Evolutionary conservation across 2,797 vertebrate genomes (phyloP).

Genomic region (Hoplostethus atlanticus): DNA sequence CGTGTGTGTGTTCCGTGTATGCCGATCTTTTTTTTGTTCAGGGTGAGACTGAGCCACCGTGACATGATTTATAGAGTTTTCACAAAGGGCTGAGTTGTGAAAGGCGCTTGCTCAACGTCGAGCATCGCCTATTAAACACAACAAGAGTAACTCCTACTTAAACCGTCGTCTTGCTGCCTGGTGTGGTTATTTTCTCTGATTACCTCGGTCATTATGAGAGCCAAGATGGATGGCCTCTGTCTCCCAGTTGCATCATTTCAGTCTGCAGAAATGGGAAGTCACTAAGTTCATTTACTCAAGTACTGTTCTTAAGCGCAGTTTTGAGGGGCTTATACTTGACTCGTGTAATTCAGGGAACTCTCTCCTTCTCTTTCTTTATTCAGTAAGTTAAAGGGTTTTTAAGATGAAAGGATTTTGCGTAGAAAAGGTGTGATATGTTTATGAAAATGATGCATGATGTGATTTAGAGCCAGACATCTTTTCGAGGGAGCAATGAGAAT

Average conservation of each 20-base stretch:
- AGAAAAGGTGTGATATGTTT: no score
- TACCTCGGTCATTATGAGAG: conserved; percentile 16
- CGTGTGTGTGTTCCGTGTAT: conserved; percentile 10
- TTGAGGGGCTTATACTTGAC: neutral
- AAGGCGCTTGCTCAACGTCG: conserved; percentile 13
- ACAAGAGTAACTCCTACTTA: conserved; percentile 9
- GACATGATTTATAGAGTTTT: conserved; percentile 21
- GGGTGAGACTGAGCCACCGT: neutral
- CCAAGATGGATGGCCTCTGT: conserved; percentile 31
- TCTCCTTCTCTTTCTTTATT: neutral
- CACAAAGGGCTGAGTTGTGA: conserved; percentile 27
- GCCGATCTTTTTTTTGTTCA: neutral
- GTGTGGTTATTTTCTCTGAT: conserved; percentile 22
- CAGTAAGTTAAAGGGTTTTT: no score
- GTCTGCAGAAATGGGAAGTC: conserved; percentile 19
- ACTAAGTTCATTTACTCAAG: conserved; percentile 5
- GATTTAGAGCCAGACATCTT: no score
- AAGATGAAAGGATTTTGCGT: no score
- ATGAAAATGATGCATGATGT: no score
- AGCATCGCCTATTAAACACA: conserved; percentile 19
- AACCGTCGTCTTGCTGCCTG: neutral
- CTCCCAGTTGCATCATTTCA: conserved; percentile 21
- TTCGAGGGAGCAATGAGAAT: no score
- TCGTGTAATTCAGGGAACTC: neutral
- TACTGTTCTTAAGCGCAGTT: neutral